These are phyloP conservation scores for Petrocephalus microphthalmus DNA, from an alignment of 2,113 vertebrate genomes.

Conservation along the genomic window DNA sequence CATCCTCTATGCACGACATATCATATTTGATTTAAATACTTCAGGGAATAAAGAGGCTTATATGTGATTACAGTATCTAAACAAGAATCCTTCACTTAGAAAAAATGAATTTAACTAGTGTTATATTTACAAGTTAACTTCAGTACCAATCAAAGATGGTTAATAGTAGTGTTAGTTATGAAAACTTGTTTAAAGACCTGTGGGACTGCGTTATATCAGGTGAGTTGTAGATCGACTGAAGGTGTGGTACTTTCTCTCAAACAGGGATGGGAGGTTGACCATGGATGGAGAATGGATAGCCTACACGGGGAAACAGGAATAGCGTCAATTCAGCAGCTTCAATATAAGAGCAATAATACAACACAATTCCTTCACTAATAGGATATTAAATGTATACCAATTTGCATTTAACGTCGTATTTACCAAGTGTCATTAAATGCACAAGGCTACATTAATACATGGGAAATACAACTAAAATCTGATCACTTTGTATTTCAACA, in stretches of 20 bases:
- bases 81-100: slow-evolving; percentile 34
- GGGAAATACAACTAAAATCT: background rate
- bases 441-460: background rate
- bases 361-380: background rate
- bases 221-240: slow-evolving; percentile 89
- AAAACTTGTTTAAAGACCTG: background rate
- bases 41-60: background rate
- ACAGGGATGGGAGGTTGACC: slow-evolving; percentile 76
- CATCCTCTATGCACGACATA: background rate
- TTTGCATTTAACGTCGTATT: background rate
- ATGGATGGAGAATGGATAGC: slow-evolving; percentile 80
- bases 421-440: background rate
- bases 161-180: background rate
- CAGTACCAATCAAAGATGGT: slow-evolving; percentile 32
- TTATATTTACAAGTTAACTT: background rate
- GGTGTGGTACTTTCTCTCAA: slow-evolving; percentile 87
- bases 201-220: slow-evolving; percentile 67
- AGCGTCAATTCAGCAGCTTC: background rate
- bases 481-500: background rate
- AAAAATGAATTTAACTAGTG: background rate
- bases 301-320: slow-evolving; percentile 46
- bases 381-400: background rate
- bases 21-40: background rate
- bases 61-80: slow-evolving; percentile 4
- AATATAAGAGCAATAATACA: background rate